A percentile compares a stretch with the other conserved stretches of the same genome.
phyloP scores from a whole-genome alignment of 2,113 vertebrate genomes.

The Oxygymnocypris stewartii region DNA sequence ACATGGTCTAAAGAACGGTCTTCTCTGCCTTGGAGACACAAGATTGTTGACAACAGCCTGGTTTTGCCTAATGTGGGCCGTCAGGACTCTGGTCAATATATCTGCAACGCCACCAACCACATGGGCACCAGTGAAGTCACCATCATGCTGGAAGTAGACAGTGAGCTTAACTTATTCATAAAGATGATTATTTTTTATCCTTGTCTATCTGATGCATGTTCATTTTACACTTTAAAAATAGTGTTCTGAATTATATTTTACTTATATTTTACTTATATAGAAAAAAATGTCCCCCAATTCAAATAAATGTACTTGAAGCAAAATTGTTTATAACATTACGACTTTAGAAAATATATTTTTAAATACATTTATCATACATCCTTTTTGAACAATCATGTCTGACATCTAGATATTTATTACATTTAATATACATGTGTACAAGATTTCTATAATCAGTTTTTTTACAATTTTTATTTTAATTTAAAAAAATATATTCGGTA shows the following conservation, averaged over 20 bases:
- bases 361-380: background rate
- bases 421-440: background rate
- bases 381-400: too few relatives aligned
- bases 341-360: background rate
- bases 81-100: slow-evolving; percentile 95
- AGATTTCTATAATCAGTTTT: too few relatives aligned
- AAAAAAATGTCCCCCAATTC: background rate
- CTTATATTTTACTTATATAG: background rate
- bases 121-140: slow-evolving; percentile 81
- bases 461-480: too few relatives aligned
- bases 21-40: slow-evolving; percentile 92
- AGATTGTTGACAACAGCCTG: slow-evolving; percentile 79
- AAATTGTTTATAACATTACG: background rate
- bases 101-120: slow-evolving; percentile 88
- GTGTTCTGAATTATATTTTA: background rate
- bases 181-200: background rate
- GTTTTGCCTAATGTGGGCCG: slow-evolving; percentile 85
- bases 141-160: slow-evolving; percentile 87
- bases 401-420: background rate
- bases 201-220: background rate
- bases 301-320: background rate
- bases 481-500: too few relatives aligned
- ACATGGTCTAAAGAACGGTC: slow-evolving; percentile 93
- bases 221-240: background rate
- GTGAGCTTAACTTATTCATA: slow-evolving; percentile 72